Conservation (phyloP, 2,888 invertebrate genomes). For the Erebia epiphron region DNA sequence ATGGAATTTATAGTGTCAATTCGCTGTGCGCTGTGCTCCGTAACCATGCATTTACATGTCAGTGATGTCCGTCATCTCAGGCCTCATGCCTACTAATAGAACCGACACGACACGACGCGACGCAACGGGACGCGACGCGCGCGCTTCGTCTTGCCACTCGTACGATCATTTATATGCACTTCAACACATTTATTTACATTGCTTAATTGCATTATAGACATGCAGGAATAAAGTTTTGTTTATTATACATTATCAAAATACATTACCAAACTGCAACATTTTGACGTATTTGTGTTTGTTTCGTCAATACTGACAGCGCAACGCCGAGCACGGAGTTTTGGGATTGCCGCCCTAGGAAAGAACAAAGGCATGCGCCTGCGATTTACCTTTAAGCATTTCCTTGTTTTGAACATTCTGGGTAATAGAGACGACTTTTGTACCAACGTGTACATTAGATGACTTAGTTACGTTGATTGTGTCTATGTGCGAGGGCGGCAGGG, state of each 20-base stretch:
- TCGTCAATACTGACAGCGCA: neutral
- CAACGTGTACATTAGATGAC: conserved; percentile 65
- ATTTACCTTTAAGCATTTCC: conserved; percentile 72
- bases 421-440: conserved; percentile 67
- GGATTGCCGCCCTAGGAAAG: conserved; percentile 13
- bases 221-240: no score
- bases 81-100: no score
- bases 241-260: no score
- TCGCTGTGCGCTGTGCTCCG: conserved; percentile 8
- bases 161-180: no score
- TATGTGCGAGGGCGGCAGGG: conserved; percentile 50
- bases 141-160: no score
- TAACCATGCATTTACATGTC: neutral
- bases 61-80: no score
- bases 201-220: no score
- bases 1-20: neutral
- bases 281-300: neutral
- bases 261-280: no score
- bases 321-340: no score
- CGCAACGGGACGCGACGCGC: no score
- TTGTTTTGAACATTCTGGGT: conserved; percentile 69
- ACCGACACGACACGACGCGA: no score
- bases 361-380: conserved; percentile 15
- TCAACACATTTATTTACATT: no score
- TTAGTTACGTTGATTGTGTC: conserved; percentile 62